Percentiles rank a stretch among this genome's conserved stretches.
Evolutionary conservation across 1,140 invertebrate genomes (phyloP).

Genomic region (Psilanteris sp.): DNA sequence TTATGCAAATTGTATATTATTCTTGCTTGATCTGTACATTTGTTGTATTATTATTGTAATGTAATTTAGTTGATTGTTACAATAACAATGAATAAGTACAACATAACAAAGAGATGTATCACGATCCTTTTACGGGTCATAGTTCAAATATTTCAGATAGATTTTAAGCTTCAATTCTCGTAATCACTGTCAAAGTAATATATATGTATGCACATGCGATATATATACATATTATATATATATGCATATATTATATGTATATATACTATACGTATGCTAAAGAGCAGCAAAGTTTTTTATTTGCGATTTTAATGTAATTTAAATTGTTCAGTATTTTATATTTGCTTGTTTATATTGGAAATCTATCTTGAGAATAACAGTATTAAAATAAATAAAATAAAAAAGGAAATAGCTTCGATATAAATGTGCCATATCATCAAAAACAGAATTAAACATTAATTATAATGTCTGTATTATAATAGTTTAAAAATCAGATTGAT

Average conservation of each 20-base stretch:
- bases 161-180: constrained; percentile 35
- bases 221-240: too few relatives aligned
- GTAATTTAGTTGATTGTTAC: constrained; percentile 50
- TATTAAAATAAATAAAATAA: too few relatives aligned
- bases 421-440: constrained; percentile 45
- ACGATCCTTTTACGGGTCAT: constrained; percentile 19
- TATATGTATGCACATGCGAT: constrained; percentile 25
- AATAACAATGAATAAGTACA: constrained; percentile 58
- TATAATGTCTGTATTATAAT: too few relatives aligned
- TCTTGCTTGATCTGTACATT: constrained; percentile 55
- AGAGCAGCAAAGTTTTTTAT: constrained; percentile 10
- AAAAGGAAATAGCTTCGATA: background rate
- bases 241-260: too few relatives aligned
- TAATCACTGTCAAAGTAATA: constrained; percentile 30
- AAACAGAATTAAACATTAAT: too few relatives aligned
- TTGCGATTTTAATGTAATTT: constrained; percentile 4
- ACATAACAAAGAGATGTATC: constrained; percentile 56
- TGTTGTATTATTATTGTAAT: constrained; percentile 51
- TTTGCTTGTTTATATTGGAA: constrained; percentile 17
- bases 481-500: too few relatives aligned
- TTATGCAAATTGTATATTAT: constrained; percentile 54
- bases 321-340: constrained; percentile 2
- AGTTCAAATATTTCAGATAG: constrained; percentile 48
- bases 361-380: constrained; percentile 33
- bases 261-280: constrained; percentile 5